A percentile compares a stretch with the other conserved stretches of the same genome.
These are phyloP conservation scores for Acronicta psi DNA, from an alignment of 2,888 invertebrate species.

Conservation along the genomic window DNA sequence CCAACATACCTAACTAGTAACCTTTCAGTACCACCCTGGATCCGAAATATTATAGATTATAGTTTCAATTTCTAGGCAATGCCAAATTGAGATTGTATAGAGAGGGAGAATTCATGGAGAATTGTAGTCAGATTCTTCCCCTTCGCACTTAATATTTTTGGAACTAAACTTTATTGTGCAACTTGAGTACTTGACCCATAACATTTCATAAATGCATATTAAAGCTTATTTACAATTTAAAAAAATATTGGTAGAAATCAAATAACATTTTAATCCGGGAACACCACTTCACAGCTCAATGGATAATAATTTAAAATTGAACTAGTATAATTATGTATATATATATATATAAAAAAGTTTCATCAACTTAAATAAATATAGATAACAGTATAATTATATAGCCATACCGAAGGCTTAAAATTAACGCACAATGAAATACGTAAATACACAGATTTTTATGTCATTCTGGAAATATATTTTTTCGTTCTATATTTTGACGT, in stretches of 20 bases:
- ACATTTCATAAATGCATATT: too few relatives aligned
- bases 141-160: too few relatives aligned
- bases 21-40: conserved; percentile 24
- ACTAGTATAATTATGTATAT: conserved; percentile 1
- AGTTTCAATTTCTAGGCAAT: background rate
- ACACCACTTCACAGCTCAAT: background rate
- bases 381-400: conserved; percentile 8
- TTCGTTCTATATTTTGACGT: too few relatives aligned
- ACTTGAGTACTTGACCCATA: too few relatives aligned
- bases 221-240: too few relatives aligned
- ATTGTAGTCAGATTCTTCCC: too few relatives aligned
- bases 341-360: conserved; percentile 20
- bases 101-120: too few relatives aligned
- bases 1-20: conserved; percentile 1
- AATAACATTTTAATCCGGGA: background rate
- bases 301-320: conserved; percentile 8
- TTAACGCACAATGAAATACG: background rate
- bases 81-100: background rate
- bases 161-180: too few relatives aligned
- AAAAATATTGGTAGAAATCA: too few relatives aligned
- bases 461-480: background rate
- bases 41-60: background rate
- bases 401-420: conserved; percentile 2
- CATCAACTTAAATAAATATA: conserved; percentile 32
- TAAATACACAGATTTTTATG: background rate